A percentile compares a stretch with the other conserved stretches of the same genome.
Conservation (phyloP, 2,113 vertebrate genomes). For the Reinhardtius hippoglossoides region DNA sequence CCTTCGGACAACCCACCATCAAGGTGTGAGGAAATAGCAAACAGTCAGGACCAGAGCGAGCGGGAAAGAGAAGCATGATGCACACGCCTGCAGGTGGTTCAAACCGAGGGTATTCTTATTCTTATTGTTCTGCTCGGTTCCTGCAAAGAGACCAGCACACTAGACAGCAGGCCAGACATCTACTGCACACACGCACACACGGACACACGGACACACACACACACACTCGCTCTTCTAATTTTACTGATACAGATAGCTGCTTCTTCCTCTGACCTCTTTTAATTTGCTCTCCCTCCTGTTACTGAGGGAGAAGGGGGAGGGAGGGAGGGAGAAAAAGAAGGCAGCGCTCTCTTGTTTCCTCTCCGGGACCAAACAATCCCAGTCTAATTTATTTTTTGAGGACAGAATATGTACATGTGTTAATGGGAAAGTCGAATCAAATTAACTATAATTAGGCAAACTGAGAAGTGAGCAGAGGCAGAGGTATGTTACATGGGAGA, state of each 20-base stretch:
- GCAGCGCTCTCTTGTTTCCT: conserved; percentile 72
- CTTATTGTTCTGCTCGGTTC: conserved; percentile 47
- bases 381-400: conserved; percentile 86
- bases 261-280: conserved; percentile 84
- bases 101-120: conserved; percentile 51
- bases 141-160: conserved; percentile 59
- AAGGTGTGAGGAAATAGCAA: conserved; percentile 64
- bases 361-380: conserved; percentile 87
- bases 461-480: conserved; percentile 71
- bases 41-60: conserved; percentile 53
- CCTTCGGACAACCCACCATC: conserved; percentile 67
- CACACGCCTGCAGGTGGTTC: conserved; percentile 66
- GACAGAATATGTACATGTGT: conserved; percentile 85
- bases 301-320: conserved; percentile 26
- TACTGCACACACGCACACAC: conserved; percentile 32
- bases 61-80: conserved; percentile 55
- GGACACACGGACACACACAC: no score
- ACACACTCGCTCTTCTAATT: conserved; percentile 66
- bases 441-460: conserved; percentile 86
- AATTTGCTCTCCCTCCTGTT: conserved; percentile 76
- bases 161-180: conserved; percentile 70
- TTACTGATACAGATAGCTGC: conserved; percentile 79
- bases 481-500: conserved; percentile 71
- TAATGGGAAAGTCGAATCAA: conserved; percentile 84
- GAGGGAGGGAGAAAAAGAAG: conserved; percentile 3